phyloP scores from a whole-genome alignment of 2,888 invertebrate genomes.

The Drosophila neotestacea region DNA sequence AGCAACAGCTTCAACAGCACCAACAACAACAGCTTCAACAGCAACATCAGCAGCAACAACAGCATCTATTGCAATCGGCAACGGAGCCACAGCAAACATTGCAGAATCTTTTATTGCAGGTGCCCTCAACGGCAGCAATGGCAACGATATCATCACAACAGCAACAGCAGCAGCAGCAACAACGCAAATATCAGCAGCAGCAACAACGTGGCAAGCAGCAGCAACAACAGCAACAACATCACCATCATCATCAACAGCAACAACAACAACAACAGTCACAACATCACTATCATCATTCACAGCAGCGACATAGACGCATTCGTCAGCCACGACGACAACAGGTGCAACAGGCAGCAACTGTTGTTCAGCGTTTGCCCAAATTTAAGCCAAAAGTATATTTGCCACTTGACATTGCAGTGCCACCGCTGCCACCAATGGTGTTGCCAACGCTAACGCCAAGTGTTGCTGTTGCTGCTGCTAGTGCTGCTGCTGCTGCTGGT shows the following conservation, averaged over 20 bases:
- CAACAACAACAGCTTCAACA: slow-evolving; percentile 48
- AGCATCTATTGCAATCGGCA: slow-evolving; percentile 35
- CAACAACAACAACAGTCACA: slow-evolving; percentile 36
- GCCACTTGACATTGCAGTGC: slow-evolving; percentile 66
- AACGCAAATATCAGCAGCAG: slow-evolving; percentile 41
- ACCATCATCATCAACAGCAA: slow-evolving; percentile 35
- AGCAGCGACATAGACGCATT: slow-evolving; percentile 45
- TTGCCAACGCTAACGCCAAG: slow-evolving; percentile 13
- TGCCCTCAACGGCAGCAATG: slow-evolving; percentile 51
- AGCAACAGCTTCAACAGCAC: slow-evolving; percentile 62
- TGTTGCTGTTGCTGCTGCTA: slow-evolving; percentile 11
- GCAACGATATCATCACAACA: slow-evolving; percentile 34
- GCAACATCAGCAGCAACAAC: slow-evolving; percentile 44
- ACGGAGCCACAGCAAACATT: slow-evolving; percentile 54
- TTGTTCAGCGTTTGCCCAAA: slow-evolving; percentile 43
- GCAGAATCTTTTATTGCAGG: slow-evolving; percentile 66
- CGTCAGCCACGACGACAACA: slow-evolving; percentile 48
- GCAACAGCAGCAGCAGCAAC: slow-evolving; percentile 31
- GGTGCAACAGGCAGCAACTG: slow-evolving; percentile 17
- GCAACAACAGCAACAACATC: slow-evolving; percentile 39
- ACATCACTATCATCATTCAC: slow-evolving; percentile 38
- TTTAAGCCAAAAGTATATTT: slow-evolving; percentile 61
- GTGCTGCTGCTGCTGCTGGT: slow-evolving; percentile 13
- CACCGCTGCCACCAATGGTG: slow-evolving; percentile 47
- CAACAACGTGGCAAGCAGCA: slow-evolving; percentile 47